These are phyloP conservation scores for Zaprionus bogoriensis DNA, from an alignment of 2,888 invertebrate genomes.

Conservation along the genomic window DNA sequence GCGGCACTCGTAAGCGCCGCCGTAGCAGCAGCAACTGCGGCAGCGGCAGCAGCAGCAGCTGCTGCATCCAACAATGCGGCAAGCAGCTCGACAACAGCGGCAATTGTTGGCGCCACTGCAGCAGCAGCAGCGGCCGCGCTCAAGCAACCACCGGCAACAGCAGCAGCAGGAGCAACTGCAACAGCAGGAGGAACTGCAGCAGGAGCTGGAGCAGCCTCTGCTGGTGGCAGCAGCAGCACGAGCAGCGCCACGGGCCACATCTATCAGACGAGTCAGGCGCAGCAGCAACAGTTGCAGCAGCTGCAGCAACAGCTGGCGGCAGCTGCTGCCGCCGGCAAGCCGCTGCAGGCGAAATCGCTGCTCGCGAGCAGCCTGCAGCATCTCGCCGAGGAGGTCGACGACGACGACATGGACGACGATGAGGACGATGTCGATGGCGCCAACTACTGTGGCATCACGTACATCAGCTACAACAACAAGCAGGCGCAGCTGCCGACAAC, in stretches of 20 bases:
- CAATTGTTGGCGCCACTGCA: constrained; percentile 46
- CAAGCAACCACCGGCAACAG: constrained; percentile 38
- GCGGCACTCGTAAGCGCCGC: constrained; percentile 56
- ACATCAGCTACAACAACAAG: constrained; percentile 90
- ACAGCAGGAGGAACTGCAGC: constrained; percentile 90
- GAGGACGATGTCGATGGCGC: constrained; percentile 97
- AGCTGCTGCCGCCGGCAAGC: constrained; percentile 97
- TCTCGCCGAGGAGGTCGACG: constrained; percentile 97
- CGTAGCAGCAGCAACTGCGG: constrained; percentile 58
- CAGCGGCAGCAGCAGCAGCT: constrained; percentile 33
- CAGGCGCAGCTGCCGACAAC: constrained; percentile 83
- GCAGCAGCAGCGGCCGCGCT: constrained; percentile 47
- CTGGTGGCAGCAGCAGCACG: constrained; percentile 85
- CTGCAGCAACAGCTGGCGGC: constrained; percentile 88
- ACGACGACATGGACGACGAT: constrained; percentile 97
- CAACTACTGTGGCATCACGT: constrained; percentile 89
- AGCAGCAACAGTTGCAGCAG: constrained; percentile 70
- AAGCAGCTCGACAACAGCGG: constrained; percentile 58
- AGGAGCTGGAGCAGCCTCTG: constrained; percentile 83
- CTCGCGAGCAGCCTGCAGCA: constrained; percentile 97
- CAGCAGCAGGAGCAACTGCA: constrained; percentile 87
- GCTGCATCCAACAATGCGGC: constrained; percentile 35
- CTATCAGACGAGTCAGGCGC: constrained; percentile 63
- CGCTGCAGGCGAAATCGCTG: constrained; percentile 97
- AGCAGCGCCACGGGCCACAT: constrained; percentile 85